phyloP scores from a whole-genome alignment of 2,113 vertebrate species.

The Telmatochromis sp. region DNA sequence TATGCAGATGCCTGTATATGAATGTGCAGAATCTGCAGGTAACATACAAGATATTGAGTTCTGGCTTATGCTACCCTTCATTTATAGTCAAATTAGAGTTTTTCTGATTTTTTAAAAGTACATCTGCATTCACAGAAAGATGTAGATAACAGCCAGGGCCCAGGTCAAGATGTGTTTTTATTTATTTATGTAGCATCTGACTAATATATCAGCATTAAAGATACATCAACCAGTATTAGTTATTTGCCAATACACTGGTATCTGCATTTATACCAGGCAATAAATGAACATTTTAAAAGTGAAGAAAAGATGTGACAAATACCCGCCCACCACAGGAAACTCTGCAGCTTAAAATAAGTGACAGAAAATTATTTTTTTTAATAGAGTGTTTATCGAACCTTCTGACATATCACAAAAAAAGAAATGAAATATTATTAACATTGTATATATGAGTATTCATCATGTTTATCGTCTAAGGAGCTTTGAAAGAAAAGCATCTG shows the following conservation, averaged over 20 bases:
- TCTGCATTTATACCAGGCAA: neutral
- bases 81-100: neutral
- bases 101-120: neutral
- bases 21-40: neutral
- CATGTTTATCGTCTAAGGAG: neutral
- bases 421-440: neutral
- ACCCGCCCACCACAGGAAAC: neutral
- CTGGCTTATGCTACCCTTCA: neutral
- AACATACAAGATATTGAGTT: neutral
- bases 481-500: neutral
- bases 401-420: neutral
- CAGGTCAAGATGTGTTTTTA: neutral
- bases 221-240: neutral
- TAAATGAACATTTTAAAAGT: neutral
- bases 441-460: neutral
- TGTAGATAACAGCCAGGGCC: neutral
- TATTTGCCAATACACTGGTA: neutral
- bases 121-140: neutral
- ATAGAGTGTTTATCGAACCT: neutral
- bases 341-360: neutral
- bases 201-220: neutral
- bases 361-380: neutral
- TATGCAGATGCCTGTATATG: neutral
- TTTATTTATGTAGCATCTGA: neutral
- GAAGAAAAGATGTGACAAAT: neutral